A percentile compares a stretch with the other conserved stretches of the same genome.
Conservation (phyloP, 92 coral and sea anemone genomes). For the Metridium senile region DNA sequence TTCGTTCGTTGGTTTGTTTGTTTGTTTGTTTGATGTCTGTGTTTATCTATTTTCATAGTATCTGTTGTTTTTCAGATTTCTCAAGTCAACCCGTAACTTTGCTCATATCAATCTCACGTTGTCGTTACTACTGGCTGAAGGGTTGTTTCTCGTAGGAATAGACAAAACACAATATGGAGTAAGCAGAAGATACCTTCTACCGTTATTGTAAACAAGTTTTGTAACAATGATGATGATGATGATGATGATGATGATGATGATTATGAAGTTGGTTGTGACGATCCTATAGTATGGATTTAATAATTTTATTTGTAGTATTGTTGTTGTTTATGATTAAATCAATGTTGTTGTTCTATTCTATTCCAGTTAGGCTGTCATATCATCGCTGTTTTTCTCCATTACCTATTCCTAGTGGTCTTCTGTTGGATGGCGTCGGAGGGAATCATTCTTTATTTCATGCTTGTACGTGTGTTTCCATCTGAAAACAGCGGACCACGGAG, state of each 20-base stretch:
- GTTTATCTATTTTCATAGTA: too few relatives aligned
- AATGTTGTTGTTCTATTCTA: background rate
- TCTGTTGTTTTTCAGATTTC: slow-evolving; percentile 48
- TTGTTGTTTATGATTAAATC: background rate
- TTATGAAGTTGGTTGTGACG: background rate
- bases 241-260: background rate
- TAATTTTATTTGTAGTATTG: background rate
- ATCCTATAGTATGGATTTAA: too few relatives aligned
- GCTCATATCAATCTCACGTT: slow-evolving; percentile 86
- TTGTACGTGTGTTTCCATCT: slow-evolving; percentile 93
- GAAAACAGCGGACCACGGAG: slow-evolving; percentile 65
- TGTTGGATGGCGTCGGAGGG: slow-evolving; percentile 99
- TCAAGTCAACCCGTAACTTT: slow-evolving; percentile 79
- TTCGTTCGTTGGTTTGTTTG: too few relatives aligned
- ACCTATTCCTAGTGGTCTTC: slow-evolving; percentile 85
- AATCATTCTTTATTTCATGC: slow-evolving; percentile 80
- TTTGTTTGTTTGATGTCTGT: too few relatives aligned
- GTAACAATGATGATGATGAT: background rate
- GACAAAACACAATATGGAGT: slow-evolving; percentile 72
- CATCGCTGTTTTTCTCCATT: slow-evolving; percentile 80
- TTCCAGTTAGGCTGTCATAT: slow-evolving; percentile 67
- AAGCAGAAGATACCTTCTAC: background rate
- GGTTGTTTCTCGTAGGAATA: slow-evolving; percentile 78
- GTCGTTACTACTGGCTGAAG: slow-evolving; percentile 86
- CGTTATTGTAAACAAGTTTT: background rate